Conservation (phyloP, 2,113 vertebrate species). For the Callipepla squamata region DNA sequence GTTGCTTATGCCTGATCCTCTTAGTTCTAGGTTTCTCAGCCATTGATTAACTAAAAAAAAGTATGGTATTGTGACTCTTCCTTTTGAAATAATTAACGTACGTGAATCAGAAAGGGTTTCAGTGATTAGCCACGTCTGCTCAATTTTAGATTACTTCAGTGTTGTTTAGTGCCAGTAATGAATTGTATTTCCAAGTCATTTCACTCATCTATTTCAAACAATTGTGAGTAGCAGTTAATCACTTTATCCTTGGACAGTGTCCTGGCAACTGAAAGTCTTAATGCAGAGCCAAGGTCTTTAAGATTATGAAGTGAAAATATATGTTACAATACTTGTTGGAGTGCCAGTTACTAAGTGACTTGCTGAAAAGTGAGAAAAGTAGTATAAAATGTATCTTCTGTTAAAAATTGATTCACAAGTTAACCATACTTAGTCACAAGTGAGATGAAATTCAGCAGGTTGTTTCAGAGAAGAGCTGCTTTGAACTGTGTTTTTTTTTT, state of each 20-base stretch:
- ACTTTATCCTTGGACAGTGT: neutral
- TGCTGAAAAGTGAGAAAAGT: neutral
- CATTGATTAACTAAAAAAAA: neutral
- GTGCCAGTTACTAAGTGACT: neutral
- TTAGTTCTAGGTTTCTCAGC: neutral
- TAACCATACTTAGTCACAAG: neutral
- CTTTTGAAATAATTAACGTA: neutral
- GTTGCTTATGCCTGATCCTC: neutral
- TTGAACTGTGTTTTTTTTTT: neutral
- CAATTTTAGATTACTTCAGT: neutral
- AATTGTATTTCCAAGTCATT: constrained; percentile 12
- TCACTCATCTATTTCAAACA: neutral
- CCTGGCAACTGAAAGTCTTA: neutral
- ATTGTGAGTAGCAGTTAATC: neutral
- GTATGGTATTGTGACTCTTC: neutral
- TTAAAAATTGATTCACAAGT: neutral
- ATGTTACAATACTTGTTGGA: neutral
- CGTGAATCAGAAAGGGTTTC: neutral
- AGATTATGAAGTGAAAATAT: neutral
- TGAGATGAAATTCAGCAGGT: neutral
- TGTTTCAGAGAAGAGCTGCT: neutral
- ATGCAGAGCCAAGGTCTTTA: neutral
- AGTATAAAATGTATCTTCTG: neutral
- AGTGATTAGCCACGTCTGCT: neutral
- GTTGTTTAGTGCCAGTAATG: neutral